Evolutionary conservation across 2,888 invertebrate species (phyloP).

Genomic region (Heliconius charithonia): DNA sequence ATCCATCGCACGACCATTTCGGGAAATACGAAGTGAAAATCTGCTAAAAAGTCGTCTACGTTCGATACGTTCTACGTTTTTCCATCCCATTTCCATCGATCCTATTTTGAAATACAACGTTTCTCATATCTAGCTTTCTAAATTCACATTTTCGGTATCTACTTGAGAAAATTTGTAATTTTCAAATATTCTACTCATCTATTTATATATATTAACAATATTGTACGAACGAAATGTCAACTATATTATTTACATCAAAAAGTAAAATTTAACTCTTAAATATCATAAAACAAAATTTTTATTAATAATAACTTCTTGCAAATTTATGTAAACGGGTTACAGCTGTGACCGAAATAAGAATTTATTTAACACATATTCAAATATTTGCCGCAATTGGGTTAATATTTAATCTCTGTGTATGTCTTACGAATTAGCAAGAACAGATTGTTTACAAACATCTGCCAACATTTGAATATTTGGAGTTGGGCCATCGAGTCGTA

Average conservation of each 20-base stretch:
- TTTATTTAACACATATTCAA: constrained; percentile 23
- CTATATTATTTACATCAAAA: too few species aligned
- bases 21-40: too few species aligned
- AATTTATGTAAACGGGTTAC: constrained; percentile 17
- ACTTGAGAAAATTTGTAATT: neutral
- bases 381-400: constrained; percentile 34
- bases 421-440: constrained; percentile 26
- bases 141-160: too few species aligned
- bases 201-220: too few species aligned
- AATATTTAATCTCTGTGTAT: constrained; percentile 37
- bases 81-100: too few species aligned
- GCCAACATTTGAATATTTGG: constrained; percentile 22
- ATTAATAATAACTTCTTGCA: neutral
- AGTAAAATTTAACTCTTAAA: too few species aligned
- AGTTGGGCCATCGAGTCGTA: constrained; percentile 7
- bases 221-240: too few species aligned
- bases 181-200: neutral
- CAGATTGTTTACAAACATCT: constrained; percentile 28
- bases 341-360: constrained; percentile 23
- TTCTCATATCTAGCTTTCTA: too few species aligned
- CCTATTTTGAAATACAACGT: too few species aligned
- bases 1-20: too few species aligned
- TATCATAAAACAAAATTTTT: neutral
- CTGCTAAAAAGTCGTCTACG: too few species aligned
- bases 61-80: too few species aligned